Base-by-base conservation (phyloP, 2,797 vertebrate genomes). In the Fistularia commersonii region DNA sequence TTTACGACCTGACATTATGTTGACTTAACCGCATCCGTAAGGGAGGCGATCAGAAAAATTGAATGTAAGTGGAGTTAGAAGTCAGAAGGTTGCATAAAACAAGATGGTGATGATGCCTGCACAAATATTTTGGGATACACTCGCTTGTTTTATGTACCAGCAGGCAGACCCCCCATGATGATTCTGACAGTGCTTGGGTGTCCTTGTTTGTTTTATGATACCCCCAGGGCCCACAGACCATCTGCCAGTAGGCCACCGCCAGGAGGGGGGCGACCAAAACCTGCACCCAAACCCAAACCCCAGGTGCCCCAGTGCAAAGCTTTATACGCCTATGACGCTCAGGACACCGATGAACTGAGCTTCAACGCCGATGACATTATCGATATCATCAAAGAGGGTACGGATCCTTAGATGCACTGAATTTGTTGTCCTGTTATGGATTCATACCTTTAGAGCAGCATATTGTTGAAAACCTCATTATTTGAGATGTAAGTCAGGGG, bases 311-410 rank as follows among this genome's bases (percentile, higher is more conserved):
- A 98, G 85, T 99, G 97, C 88, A 94, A 91, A 70, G 97, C 97
- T 0, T 76, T 99, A 62, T 99, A 98, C 0, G 97, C 97, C 37
- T 99, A 99, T 0, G 97, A 99, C 0, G 97, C 97, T 76, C 97
- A 99, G 87, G 97, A 99, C 90, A 99, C 91, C 0, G 97, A 99
- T 0, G 97, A 99, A 84, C 97, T 99, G 55, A 99, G 97, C 87
- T 99, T 99, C 79, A 99, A 99, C 0, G 94, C 97, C 49, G 93
- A 94, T 0, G 96, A 99, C 0, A 0, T 98, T 15, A 99, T 99
- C 0, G 97, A 99, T 32, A 92, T 99, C 50, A 68, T 98, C 73
- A 97, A 92, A 83, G 96, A 99, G 91, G 97, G 97, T 99, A 23
- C 23, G 23, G 23, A 23, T 23, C 2, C 23, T 23, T 23, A 23